A percentile compares a stretch with the other conserved stretches of the same genome.
Conservation (phyloP, 2,797 vertebrate genomes). For the Malacoraja senta region DNA sequence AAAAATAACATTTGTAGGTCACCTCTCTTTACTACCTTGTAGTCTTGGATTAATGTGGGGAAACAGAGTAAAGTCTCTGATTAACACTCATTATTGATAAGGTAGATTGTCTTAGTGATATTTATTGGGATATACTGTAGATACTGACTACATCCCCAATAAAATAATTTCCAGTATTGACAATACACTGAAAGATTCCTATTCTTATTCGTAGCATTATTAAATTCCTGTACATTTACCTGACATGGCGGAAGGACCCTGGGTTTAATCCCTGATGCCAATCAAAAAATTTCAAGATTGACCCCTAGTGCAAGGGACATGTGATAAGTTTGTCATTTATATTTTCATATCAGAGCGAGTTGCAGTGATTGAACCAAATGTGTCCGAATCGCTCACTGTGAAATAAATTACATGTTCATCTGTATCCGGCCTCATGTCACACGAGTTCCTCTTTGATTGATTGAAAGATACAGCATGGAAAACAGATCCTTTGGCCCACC, state of each 20-base stretch:
- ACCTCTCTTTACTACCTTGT: neutral
- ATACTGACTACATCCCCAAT: neutral
- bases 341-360: neutral
- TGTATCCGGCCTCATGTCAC: neutral
- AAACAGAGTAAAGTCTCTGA: neutral
- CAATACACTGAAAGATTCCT: neutral
- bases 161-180: too few species aligned
- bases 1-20: neutral
- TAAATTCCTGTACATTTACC: neutral
- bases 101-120: neutral
- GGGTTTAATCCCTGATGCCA: neutral
- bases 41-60: neutral
- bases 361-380: neutral
- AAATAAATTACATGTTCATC: neutral
- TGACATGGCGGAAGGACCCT: neutral
- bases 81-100: neutral
- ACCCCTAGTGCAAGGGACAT: neutral
- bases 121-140: neutral
- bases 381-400: neutral
- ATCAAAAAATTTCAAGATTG: neutral
- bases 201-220: neutral
- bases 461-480: too few species aligned
- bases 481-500: too few species aligned
- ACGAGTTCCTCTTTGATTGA: too few species aligned
- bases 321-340: neutral